Base-by-base conservation (phyloP, 1,140 invertebrate species). In the Papilio helenus region DNA sequence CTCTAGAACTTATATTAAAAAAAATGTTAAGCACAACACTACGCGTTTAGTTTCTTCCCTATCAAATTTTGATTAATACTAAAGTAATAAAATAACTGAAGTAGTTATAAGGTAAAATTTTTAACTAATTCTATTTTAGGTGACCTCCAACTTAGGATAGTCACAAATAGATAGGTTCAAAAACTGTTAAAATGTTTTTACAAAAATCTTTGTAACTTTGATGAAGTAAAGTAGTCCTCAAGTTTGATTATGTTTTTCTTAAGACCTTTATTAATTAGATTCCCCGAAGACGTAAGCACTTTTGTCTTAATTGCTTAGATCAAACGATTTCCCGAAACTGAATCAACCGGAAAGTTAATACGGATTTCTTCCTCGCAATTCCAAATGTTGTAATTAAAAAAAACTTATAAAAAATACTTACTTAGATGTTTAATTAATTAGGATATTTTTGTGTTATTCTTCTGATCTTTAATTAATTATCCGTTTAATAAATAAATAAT, bases 251-350 rank as follows among this genome's bases (percentile, higher is more conserved):
- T 29, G 7, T 29, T 68, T 29, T 68, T 29, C 61, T 65, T 26
- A 16, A 16, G 58, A 23, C 9, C 26, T 26, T 23, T 26, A 68
- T 68, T 68, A 68, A 68, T 68, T 68, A 34, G 61, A 18, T 68
- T 61, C 16, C 61, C 12, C 26, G 61, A 68, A 68, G 61, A 68
- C 61, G 61, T 68, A 68, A 68, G 61, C 61, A 68, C 26, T 68
- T 68, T 68, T 68, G 61, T 68, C 23, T 68, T 68, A 68, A 68
- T 68, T 68, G 61, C 61, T 29, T 29, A 68, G 61, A 68, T 68
- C 61, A 68, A 68, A 68, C 61, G 26, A 29, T 68, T 68, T 14
- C 26, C 26, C 61, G 61, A 34, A 68, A 68, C 16, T 29, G 61
- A 68, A 68, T 68, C 23, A 68, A 68, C 61, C 26, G 26, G 61